Conservation (phyloP, 2,888 invertebrate species). For the Chrysomela aeneicollis region DNA sequence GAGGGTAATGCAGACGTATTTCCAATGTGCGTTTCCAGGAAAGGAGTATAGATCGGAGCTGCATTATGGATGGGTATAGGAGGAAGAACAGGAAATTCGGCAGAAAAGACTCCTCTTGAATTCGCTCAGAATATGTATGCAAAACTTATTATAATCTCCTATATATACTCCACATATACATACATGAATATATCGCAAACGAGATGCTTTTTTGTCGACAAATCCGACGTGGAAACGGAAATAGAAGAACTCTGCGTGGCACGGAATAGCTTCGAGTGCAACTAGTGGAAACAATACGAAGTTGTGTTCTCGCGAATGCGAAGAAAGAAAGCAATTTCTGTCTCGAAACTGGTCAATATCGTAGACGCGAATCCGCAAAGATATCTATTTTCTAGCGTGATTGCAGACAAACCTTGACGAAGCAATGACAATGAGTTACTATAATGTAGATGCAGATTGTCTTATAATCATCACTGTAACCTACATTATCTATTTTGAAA, state of each 20-base stretch:
- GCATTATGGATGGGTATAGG: neutral
- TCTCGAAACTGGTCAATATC: too few species aligned
- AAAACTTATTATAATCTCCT: constrained; percentile 13
- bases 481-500: too few species aligned
- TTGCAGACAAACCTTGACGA: too few species aligned
- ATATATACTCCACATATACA: neutral
- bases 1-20: neutral
- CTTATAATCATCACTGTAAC: too few species aligned
- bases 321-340: too few species aligned
- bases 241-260: neutral
- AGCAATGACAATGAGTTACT: too few species aligned
- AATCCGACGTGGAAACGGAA: neutral
- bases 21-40: neutral
- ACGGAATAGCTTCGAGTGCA: constrained; percentile 5
- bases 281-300: too few species aligned
- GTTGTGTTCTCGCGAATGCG: too few species aligned
- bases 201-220: neutral
- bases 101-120: constrained; percentile 2
- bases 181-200: neutral
- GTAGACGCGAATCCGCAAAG: too few species aligned
- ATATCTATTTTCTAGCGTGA: too few species aligned
- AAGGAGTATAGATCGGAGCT: neutral
- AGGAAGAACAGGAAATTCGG: constrained; percentile 9
- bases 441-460: too few species aligned
- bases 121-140: constrained; percentile 6